Evolutionary conservation across 2,888 invertebrate genomes (phyloP), one percentile per base, ranked within the genome.

Genomic region (Xylophagus ater): DNA sequence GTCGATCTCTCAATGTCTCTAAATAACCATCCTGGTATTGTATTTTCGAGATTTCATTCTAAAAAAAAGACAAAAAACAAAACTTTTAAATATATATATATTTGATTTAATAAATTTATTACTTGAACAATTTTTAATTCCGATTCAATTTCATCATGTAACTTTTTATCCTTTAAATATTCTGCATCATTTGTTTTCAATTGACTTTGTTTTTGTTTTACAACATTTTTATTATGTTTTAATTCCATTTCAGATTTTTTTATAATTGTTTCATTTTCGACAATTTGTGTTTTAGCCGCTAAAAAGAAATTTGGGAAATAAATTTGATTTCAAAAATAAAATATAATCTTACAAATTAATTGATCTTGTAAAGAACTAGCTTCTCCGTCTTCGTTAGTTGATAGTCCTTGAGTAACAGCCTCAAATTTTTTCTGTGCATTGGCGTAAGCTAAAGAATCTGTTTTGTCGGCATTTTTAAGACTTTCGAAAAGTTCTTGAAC

Each of bases 361-460:
- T 92, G 92, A 49, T 90, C 87, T 57, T 88, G 86, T 37, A 96
- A 68, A 1, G 93, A 85, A 23, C 84, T 82, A 5, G 85, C 78
- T 53, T 77, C 73, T 1, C 88, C 88, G 44, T 78, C 76, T 13
- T 79, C 83, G 48, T 79, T 82, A 36, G 83, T 78, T 26, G 82
- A 74, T 51, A 84, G 69, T 8, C 96, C 96, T 21, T 83, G 73
- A 54, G 80, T 83, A 26, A 92, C 75, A 14, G 89, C 89, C 54
- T 94, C 81, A 54, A 81, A 85, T 48, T 75, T 76, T 47, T 76
- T 76, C 63, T 89, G 84, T 0, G 92, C 87, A 23, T 69, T 71
- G 7, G 69, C 68, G 48, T 86, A 72, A 1, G 78, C 79, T 37
- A 76, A 74, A 10, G 71, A 70, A 56, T 87, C 82, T 1, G 60